A percentile compares a stretch with the other conserved stretches of the same genome.
Conservation (phyloP, 2,113 vertebrate species). For the Leuciscus idus region DNA sequence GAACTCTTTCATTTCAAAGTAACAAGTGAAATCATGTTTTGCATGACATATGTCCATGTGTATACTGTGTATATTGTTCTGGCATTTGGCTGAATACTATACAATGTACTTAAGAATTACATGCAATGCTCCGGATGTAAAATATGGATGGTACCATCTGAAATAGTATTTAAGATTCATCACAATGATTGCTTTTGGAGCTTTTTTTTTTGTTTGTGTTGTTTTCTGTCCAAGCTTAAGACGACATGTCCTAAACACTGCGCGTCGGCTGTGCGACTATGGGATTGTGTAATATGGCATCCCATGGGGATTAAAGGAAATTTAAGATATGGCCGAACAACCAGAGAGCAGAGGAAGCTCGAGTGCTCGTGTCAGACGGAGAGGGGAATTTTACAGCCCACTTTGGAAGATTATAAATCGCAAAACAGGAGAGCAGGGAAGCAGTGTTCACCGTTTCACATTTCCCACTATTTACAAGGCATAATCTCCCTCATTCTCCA, state of each 20-base stretch:
- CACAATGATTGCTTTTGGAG: conserved; percentile 3
- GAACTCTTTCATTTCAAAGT: not conserved
- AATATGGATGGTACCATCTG: not conserved
- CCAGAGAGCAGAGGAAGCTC: not conserved
- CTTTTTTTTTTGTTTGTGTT: not conserved
- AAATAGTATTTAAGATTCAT: not conserved
- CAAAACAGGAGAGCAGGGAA: not conserved
- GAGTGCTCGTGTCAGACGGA: not conserved
- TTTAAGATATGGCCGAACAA: not conserved
- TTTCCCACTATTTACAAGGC: not conserved
- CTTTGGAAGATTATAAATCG: not conserved
- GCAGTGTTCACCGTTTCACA: not conserved
- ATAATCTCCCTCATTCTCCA: not conserved
- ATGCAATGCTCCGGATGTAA: not conserved
- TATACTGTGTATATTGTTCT: not conserved
- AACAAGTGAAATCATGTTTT: not conserved
- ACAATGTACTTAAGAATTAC: not conserved
- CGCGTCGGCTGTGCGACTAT: conserved; percentile 31
- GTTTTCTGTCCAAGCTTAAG: not conserved
- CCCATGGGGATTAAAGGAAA: conserved; percentile 38
- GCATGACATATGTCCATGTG: not conserved
- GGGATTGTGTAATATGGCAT: conserved; percentile 33
- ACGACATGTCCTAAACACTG: not conserved
- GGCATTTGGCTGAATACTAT: not conserved
- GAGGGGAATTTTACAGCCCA: not conserved